Base-by-base conservation (phyloP, 2,888 invertebrate species). In the Ametastegia equiseti region DNA sequence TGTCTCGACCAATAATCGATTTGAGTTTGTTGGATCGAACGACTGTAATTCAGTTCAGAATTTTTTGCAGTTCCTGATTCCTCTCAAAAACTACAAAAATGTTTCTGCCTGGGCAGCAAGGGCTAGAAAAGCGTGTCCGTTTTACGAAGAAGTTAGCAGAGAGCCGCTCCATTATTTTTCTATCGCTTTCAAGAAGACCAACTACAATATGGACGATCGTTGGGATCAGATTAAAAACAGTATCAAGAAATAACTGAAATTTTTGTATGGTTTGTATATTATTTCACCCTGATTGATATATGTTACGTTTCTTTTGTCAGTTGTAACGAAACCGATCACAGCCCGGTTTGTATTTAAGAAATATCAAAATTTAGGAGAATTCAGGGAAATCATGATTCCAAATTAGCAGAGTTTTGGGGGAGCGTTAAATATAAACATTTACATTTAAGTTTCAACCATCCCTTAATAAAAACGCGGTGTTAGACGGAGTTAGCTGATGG, bases 221-320 rank as follows among this genome's bases (percentile, higher is more conserved):
- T 75, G 75, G 75, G 19, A 33, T 36, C 54, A 71, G 75, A 57
- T 75, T 33, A 30, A 75, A 57, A 75, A 33, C 33, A 30, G 7
- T 36, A 9, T 36, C 9, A 75, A 19, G 2, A 75, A 54, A 33
- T 57, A 1, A 33, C 1, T 54, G 0, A 5, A 15, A 71, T 45
- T 19, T 30, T 42, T 42, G 1, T 33, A 63, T 63, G 0, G 30
- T 63, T 15, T 27, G 0, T 27, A 9, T 27, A 27, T 57, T 57
- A 50, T 50, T 19, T 50, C 50, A 6, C 5, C 6, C 5, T n/a
- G n/a, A n/a, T n/a, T n/a, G n/a, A n/a, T n/a, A n/a, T n/a, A n/a
- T n/a, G n/a, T n/a, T n/a, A n/a, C 6, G 19, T 19, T 19, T 0
- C 7, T 50, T 50, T n/a, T n/a, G n/a, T n/a, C n/a, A n/a, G n/a